Evolutionary conservation across 2,113 vertebrate species (phyloP).

Genomic region (Leptobrachium ailaonicum): DNA sequence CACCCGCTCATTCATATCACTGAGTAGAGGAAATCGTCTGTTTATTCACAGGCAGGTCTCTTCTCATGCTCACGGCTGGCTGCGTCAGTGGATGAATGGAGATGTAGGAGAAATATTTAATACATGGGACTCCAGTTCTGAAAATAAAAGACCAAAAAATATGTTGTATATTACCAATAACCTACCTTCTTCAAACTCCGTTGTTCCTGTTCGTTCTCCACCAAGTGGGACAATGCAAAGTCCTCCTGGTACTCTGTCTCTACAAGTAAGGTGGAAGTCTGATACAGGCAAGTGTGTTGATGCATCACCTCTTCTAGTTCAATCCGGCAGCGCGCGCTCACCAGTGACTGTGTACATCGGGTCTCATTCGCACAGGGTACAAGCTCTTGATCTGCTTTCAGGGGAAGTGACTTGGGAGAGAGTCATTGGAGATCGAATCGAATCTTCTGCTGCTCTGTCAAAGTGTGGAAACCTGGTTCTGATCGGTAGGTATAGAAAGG

Average conservation of each 20-base stretch:
- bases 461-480: slow-evolving; percentile 82
- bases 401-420: slow-evolving; percentile 86
- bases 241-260: slow-evolving; percentile 42
- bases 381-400: slow-evolving; percentile 77
- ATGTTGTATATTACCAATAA: slow-evolving; percentile 25
- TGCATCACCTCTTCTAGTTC: slow-evolving; percentile 82
- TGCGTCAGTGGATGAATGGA: neutral
- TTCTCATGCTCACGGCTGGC: neutral
- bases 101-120: neutral
- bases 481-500: slow-evolving; percentile 72
- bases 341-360: slow-evolving; percentile 77
- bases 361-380: slow-evolving; percentile 87
- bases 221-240: slow-evolving; percentile 11
- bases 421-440: slow-evolving; percentile 83
- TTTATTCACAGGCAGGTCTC: slow-evolving; percentile 45
- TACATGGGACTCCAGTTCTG: neutral
- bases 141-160: neutral
- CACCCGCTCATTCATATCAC: slow-evolving; percentile 53
- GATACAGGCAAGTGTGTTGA: slow-evolving; percentile 91
- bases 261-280: slow-evolving; percentile 80
- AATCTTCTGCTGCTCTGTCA: slow-evolving; percentile 86
- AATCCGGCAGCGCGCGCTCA: slow-evolving; percentile 40
- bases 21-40: slow-evolving; percentile 65
- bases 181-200: neutral
- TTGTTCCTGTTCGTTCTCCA: neutral